These are phyloP conservation scores for Polydesmus complanatus DNA, from an alignment of 2,888 invertebrate species.

Conservation along the genomic window DNA sequence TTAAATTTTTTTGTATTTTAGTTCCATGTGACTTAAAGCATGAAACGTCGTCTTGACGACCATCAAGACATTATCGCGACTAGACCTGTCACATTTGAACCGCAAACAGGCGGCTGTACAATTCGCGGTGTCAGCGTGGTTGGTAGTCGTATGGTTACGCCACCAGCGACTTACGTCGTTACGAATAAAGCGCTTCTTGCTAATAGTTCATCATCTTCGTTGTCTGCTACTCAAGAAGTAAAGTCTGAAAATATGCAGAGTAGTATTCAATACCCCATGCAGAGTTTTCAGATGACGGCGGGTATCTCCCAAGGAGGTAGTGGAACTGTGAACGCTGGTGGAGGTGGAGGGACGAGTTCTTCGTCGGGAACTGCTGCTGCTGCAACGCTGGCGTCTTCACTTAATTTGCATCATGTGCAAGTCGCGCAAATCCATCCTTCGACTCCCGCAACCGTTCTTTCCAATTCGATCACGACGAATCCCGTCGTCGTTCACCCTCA, in stretches of 20 bases:
- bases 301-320: conserved; percentile 13
- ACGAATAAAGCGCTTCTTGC: neutral
- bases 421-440: conserved; percentile 4
- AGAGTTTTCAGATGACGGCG: conserved; percentile 20
- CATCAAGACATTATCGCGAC: conserved; percentile 14
- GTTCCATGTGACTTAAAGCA: conserved; percentile 16
- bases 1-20: neutral
- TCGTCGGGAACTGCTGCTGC: conserved; percentile 18
- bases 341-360: conserved; percentile 16
- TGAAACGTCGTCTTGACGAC: conserved; percentile 16
- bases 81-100: conserved; percentile 5
- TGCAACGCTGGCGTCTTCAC: neutral
- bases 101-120: neutral
- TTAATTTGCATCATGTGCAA: conserved; percentile 15
- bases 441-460: neutral
- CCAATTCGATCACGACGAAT: conserved; percentile 9
- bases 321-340: conserved; percentile 6
- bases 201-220: too few species aligned
- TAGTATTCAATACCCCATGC: conserved; percentile 33
- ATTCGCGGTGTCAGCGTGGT: neutral
- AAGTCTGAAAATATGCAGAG: conserved; percentile 30
- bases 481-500: conserved; percentile 6
- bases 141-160: neutral
- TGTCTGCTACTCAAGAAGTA: too few species aligned
- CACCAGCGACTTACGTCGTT: neutral